Evolutionary conservation across 2,888 invertebrate species (phyloP).

Genomic region (Phytoseiulus persimilis): DNA sequence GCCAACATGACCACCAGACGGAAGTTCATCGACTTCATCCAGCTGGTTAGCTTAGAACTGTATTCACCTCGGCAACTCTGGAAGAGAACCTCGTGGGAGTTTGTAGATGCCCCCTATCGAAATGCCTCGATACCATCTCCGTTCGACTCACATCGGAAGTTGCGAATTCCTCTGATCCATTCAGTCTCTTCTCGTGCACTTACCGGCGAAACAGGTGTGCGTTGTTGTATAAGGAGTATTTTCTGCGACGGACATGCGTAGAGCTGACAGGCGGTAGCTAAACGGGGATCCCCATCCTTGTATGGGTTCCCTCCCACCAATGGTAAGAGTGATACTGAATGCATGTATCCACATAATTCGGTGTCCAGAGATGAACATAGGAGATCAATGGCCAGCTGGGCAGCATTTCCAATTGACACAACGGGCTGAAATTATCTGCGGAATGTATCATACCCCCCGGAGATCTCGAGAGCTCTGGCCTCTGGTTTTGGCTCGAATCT

Average conservation of each 20-base stretch:
- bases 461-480: too few relatives aligned
- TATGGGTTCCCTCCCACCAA: constrained; percentile 18
- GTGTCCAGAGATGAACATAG: constrained; percentile 23
- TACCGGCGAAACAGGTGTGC: constrained; percentile 34
- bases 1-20: constrained; percentile 33
- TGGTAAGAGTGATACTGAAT: constrained; percentile 21
- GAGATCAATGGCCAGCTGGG: constrained; percentile 21
- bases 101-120: neutral
- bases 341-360: constrained; percentile 33
- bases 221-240: constrained; percentile 9
- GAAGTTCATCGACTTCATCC: constrained; percentile 34
- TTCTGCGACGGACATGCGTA: constrained; percentile 26
- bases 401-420: constrained; percentile 25
- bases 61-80: constrained; percentile 33
- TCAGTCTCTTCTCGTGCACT: neutral
- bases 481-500: too few relatives aligned
- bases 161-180: neutral
- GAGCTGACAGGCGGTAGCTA: constrained; percentile 29
- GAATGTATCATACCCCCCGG: neutral
- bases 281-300: constrained; percentile 11
- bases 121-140: neutral
- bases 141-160: neutral
- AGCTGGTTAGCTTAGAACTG: constrained; percentile 23
- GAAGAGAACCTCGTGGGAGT: neutral
- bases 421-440: neutral